A percentile compares a stretch with the other conserved stretches of the same genome.
These are phyloP conservation scores for Cavia aperea DNA, from an alignment of 2,113 vertebrate species.

Conservation along the genomic window DNA sequence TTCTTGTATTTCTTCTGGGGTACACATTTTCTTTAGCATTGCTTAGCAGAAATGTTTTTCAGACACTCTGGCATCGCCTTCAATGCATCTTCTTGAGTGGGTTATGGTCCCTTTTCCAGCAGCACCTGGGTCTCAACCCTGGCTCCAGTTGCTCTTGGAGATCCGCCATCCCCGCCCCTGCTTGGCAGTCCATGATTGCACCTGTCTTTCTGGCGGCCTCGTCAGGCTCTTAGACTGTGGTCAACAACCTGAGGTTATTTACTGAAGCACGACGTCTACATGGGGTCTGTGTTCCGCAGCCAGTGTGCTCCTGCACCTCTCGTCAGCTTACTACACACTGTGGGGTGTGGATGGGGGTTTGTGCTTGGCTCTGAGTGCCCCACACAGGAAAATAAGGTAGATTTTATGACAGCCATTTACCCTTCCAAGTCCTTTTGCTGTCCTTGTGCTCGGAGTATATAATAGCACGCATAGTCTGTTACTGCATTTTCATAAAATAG, in stretches of 20 bases:
- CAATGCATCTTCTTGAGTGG: neutral
- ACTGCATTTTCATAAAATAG: constrained; percentile 1
- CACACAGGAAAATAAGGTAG: neutral
- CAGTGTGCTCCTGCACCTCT: neutral
- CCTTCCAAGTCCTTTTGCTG: neutral
- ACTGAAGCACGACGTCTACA: neutral
- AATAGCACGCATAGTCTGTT: neutral
- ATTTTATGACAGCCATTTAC: neutral
- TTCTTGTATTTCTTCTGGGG: neutral
- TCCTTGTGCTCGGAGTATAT: neutral
- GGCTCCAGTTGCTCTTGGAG: neutral
- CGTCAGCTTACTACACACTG: too few relatives aligned
- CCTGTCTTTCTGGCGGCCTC: neutral
- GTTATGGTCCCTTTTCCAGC: neutral
- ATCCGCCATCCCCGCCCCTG: neutral
- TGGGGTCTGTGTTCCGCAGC: neutral
- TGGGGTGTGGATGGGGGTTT: neutral
- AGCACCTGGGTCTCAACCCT: neutral
- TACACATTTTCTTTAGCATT: neutral
- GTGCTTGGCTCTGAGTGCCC: neutral
- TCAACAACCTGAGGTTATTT: neutral
- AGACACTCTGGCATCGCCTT: neutral
- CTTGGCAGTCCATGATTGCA: neutral
- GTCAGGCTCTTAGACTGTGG: neutral
- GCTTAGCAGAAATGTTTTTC: neutral